Evolutionary conservation across 2,797 vertebrate species (phyloP), one percentile per base, ranked within the genome.

Genomic region (Sebastes minor): DNA sequence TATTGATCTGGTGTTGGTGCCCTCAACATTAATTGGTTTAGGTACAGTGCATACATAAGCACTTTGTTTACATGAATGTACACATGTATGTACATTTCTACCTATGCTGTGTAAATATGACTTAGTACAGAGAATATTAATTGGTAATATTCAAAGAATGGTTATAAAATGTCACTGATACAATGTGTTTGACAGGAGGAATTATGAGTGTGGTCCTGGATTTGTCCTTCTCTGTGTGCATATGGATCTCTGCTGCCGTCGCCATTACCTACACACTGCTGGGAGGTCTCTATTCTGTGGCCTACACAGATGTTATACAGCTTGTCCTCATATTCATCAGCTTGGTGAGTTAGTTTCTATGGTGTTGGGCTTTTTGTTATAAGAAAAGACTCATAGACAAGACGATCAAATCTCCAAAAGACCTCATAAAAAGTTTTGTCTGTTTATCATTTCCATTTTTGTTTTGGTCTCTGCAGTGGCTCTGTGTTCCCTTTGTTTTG

Each of bases 241-340:
- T 95, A 67, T 78, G 91, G 33, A 16, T 95, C 80, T 96, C 96
- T 0, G 91, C 95, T n/a, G 89, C 84, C 5, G 87, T 89, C 1
- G 91, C 92, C 25, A 88, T 92, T 8, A 18, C 80, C 64, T 96
- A 96, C 81, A 96, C 81, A 0, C 68, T 87, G 59, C 42, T 87
- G 63, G 85, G 96, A 74, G 95, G 96, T 1, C 87, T 96, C 61
- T 96, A 96, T 83, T 96, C 86, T 3, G 87, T 84, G 74, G 87
- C 82, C 25, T 89, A 89, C 80, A 89, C 88, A 83, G 93, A 87
- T 16, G 2, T 96, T 16, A 90, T 94, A 67, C 96, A 96, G 83
- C 80, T 96, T 65, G 1, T 90, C 80, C 95, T 96, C 76, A 82
- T 95, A 4, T 88, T 88, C 1, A 0, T 95, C 77, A 91, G 94